phyloP scores from a whole-genome alignment of 2,797 vertebrate species.

The Phrynocephalus forsythii region DNA sequence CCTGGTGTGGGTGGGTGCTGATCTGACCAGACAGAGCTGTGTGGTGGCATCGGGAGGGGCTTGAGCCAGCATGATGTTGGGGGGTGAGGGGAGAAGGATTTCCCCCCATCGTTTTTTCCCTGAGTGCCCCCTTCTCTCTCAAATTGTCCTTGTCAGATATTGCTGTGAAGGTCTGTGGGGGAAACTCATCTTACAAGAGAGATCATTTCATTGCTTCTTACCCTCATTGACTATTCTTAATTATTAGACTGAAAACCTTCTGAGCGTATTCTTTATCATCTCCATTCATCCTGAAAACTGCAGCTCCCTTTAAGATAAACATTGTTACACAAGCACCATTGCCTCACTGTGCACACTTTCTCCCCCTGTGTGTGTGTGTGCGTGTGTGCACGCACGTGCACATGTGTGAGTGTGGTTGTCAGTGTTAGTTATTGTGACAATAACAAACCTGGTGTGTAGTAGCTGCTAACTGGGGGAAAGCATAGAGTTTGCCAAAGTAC shows the following conservation, averaged over 20 bases:
- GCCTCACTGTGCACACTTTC: background rate
- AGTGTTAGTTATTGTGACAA: background rate
- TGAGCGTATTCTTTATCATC: background rate
- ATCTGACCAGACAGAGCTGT: too few relatives aligned
- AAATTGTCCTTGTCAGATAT: too few relatives aligned
- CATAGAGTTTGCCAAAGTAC: too few relatives aligned
- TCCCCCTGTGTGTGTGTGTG: too few relatives aligned
- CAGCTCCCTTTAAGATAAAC: background rate
- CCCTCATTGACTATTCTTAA: background rate
- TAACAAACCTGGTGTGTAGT: background rate
- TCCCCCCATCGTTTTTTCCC: too few relatives aligned
- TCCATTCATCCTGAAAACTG: background rate
- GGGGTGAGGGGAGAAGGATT: too few relatives aligned
- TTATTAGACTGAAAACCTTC: background rate
- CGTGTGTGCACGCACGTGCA: too few relatives aligned
- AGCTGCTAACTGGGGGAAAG: background rate
- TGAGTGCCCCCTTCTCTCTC: too few relatives aligned
- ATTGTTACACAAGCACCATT: background rate
- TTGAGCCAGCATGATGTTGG: too few relatives aligned
- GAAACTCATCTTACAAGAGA: background rate
- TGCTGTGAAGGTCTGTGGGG: too few relatives aligned
- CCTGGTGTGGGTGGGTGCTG: too few relatives aligned
- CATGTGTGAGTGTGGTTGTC: background rate
- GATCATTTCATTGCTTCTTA: background rate
- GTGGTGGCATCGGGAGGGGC: too few relatives aligned